Evolutionary conservation across 2,797 vertebrate species (phyloP), one percentile per base, ranked within the genome.

Genomic region (Takifugu rubripes): DNA sequence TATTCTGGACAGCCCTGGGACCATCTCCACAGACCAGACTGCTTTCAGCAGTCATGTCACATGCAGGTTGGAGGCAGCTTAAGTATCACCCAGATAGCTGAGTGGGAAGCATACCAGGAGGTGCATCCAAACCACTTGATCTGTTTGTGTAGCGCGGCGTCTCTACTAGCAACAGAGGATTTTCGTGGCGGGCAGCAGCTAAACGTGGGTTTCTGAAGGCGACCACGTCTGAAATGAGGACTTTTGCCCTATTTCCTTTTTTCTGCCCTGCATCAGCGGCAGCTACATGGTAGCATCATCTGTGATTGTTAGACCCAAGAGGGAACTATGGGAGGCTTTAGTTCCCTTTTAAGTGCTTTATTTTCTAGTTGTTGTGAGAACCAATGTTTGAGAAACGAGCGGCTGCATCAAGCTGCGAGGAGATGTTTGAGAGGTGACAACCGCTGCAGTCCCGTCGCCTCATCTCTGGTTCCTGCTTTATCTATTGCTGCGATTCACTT

Each of bases 111-210:
- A 87, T 87, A 79, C 73, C 76, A 68, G n/a, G 72, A 77, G 77
- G 77, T 82, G 72, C 84, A 83, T 82, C 82, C 77, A 81, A 79
- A 84, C 75, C 80, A 89, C 75, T 79, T 64, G 78, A 84, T 87
- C 83, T 88, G 81, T 87, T 88, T 88, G 81, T 87, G 83, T 85
- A 81, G 75, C 63, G 50, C 57, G 54, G 54, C 69, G 76, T 88
- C 77, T 74, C 86, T 66, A 78, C 51, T 84, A 80, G 86, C 86
- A 84, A 89, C 85, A 68, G 68, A 62, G 62, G 57, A 78, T 68
- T 77, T 1, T 72, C 68, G 68, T 64, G 55, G 56, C 58, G 50
- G 62, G 79, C 58, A 49, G 66, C 57, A 67, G 66, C 72, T 73
- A 59, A 61, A 60, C 49, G 54, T 63, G 58, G 7, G 64, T 42